Evolutionary conservation across 2,113 vertebrate genomes (phyloP).

Genomic region (Chunga burmeisteri): DNA sequence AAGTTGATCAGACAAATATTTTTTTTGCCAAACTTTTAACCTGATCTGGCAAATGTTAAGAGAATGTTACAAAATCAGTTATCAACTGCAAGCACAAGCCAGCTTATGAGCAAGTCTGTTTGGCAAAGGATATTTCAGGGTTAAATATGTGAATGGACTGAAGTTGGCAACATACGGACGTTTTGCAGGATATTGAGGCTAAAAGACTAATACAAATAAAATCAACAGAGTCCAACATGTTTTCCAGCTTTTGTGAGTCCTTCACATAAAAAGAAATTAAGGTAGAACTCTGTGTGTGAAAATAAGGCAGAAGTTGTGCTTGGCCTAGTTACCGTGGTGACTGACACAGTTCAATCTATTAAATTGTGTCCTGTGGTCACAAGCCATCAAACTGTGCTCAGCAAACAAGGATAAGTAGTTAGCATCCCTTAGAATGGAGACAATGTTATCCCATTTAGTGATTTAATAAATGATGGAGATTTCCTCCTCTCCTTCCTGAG

Average conservation of each 20-base stretch:
- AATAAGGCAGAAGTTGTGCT: neutral
- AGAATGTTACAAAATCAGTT: neutral
- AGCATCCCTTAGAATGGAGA: neutral
- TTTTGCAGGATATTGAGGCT: neutral
- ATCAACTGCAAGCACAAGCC: neutral
- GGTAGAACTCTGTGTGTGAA: neutral
- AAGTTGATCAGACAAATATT: neutral
- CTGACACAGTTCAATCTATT: conserved; percentile 57
- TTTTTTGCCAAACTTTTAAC: conserved; percentile 47
- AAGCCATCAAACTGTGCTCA: conserved; percentile 34
- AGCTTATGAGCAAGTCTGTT: neutral
- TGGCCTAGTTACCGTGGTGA: conserved; percentile 47
- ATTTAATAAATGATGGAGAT: conserved; percentile 19
- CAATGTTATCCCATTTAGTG: neutral
- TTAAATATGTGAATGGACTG: neutral
- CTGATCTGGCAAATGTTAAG: neutral
- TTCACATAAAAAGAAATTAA: conserved; percentile 38
- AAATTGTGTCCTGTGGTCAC: conserved; percentile 51
- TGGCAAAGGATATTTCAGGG: neutral
- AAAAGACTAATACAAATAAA: conserved; percentile 31
- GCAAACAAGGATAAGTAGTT: neutral
- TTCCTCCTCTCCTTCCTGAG: neutral
- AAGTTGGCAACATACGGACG: neutral
- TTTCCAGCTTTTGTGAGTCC: neutral
- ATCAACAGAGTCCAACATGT: neutral